Evolutionary conservation across 2,797 vertebrate species (phyloP).

Genomic region (Scolopax bukidnonensis): DNA sequence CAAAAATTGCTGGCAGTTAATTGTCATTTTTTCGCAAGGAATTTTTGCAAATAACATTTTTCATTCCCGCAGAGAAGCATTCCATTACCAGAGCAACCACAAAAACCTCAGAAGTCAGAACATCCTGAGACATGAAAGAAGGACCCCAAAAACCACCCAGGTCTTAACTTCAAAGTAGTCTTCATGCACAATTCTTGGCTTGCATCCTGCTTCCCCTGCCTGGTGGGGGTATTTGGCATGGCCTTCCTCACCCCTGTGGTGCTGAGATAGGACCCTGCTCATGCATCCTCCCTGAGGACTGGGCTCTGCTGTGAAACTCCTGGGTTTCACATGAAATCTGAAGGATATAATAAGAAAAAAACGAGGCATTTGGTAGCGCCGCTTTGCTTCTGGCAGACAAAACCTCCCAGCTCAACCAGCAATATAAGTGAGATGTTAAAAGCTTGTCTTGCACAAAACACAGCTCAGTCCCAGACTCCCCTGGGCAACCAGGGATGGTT

Average conservation of each 20-base stretch:
- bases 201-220: neutral
- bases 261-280: neutral
- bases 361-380: neutral
- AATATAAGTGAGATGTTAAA: neutral
- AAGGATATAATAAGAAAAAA: neutral
- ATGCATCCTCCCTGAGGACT: neutral
- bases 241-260: neutral
- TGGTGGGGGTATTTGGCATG: neutral
- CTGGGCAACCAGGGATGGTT: neutral
- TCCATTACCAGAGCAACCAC: slow-evolving; percentile 29
- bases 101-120: slow-evolving; percentile 1
- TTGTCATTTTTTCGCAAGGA: neutral
- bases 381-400: neutral
- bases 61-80: neutral
- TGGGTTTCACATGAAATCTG: neutral
- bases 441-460: neutral
- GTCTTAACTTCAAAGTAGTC: neutral
- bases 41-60: neutral
- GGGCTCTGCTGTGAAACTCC: neutral
- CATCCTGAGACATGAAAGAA: neutral
- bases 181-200: neutral
- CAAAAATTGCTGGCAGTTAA: neutral
- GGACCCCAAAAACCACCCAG: neutral
- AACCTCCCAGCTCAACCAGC: neutral
- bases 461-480: neutral